These are phyloP conservation scores for Danionella dracula DNA, from an alignment of 2,797 vertebrate species.

Conservation along the genomic window DNA sequence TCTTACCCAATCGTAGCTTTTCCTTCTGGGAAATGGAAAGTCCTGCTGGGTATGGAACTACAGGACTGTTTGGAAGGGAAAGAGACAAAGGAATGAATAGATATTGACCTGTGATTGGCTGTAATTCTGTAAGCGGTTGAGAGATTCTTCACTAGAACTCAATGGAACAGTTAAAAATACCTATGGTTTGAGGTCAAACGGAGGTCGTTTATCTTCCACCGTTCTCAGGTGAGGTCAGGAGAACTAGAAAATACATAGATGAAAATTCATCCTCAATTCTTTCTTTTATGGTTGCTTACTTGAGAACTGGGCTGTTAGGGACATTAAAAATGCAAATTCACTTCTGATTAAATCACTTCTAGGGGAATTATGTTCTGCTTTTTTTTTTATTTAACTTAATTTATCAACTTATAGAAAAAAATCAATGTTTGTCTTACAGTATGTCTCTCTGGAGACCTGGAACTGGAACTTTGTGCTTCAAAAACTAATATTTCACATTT, in stretches of 20 bases:
- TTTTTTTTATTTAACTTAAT: too few relatives aligned
- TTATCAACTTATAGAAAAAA: too few relatives aligned
- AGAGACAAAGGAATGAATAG: not conserved
- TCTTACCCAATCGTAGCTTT: not conserved
- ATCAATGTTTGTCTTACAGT: too few relatives aligned
- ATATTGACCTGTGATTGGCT: not conserved
- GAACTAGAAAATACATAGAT: not conserved
- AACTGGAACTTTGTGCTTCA: too few relatives aligned
- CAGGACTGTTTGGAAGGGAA: not conserved
- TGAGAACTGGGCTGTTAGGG: too few relatives aligned
- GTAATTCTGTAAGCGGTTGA: conserved; percentile 3
- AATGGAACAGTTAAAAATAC: not conserved
- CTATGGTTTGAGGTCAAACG: conserved; percentile 6
- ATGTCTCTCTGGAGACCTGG: too few relatives aligned
- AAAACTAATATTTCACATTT: too few relatives aligned
- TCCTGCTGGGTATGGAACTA: not conserved
- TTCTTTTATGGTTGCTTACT: too few relatives aligned
- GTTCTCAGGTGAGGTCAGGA: not conserved
- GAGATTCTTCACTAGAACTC: not conserved
- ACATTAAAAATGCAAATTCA: too few relatives aligned
- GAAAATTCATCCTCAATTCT: not conserved
- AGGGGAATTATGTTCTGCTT: too few relatives aligned
- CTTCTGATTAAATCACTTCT: too few relatives aligned
- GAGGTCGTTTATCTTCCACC: not conserved
- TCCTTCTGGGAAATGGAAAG: not conserved